These are phyloP conservation scores for Epinephelus cyanopodus DNA, from an alignment of 2,113 vertebrate genomes.

Conservation along the genomic window DNA sequence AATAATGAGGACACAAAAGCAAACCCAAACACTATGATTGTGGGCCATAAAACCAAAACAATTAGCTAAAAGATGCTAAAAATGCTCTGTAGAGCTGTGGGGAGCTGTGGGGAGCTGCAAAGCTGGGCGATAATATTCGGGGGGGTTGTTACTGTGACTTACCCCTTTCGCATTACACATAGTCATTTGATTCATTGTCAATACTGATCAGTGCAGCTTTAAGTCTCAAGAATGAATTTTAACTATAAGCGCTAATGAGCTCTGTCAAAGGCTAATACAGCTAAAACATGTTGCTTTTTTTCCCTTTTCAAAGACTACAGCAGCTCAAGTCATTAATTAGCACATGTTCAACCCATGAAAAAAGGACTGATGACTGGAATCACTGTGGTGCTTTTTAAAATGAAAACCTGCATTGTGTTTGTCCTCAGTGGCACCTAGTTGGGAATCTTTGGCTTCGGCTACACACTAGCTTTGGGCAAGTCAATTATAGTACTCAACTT, in stretches of 20 bases:
- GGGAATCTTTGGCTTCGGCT: neutral
- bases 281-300: slow-evolving; percentile 5
- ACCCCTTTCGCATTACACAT: neutral
- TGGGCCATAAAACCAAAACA: neutral
- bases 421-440: neutral
- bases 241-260: neutral
- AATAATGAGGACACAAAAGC: neutral
- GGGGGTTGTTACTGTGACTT: too few relatives aligned
- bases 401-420: neutral
- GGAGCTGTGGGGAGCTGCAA: neutral
- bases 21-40: neutral
- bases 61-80: slow-evolving; percentile 8
- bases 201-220: neutral
- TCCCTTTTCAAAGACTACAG: neutral
- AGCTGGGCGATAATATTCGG: neutral
- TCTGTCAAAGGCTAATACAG: neutral
- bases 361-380: neutral
- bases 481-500: slow-evolving; percentile 52
- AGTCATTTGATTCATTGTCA: neutral
- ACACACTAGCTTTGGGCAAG: slow-evolving; percentile 12
- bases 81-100: neutral
- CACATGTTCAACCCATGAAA: slow-evolving; percentile 4
- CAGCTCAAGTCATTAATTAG: slow-evolving; percentile 1
- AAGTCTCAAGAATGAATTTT: neutral
- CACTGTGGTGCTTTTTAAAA: neutral